These are phyloP conservation scores for Cebidichthys violaceus DNA, from an alignment of 2,113 vertebrate species.

Conservation along the genomic window DNA sequence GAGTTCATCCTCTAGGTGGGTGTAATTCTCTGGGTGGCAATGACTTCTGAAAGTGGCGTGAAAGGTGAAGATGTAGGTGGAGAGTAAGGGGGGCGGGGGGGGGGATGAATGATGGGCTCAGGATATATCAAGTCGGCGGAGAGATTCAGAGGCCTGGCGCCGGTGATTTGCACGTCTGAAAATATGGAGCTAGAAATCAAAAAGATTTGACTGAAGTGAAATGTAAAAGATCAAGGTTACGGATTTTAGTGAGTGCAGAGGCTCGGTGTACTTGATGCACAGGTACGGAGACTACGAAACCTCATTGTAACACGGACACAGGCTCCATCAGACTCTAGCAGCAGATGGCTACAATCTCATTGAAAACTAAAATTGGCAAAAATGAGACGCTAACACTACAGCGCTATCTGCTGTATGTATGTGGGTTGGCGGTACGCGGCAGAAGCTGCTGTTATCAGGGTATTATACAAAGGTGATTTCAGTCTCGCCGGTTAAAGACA, in stretches of 20 bases:
- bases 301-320: constrained; percentile 22
- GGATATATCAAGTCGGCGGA: constrained; percentile 40
- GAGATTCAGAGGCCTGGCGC: constrained; percentile 16
- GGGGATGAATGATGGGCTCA: constrained; percentile 44
- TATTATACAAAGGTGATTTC: constrained; percentile 58
- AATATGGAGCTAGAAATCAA: constrained; percentile 48
- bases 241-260: constrained; percentile 15
- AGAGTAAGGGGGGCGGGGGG: too few relatives aligned
- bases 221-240: constrained; percentile 32
- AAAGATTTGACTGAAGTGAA: constrained; percentile 18
- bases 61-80: constrained; percentile 60
- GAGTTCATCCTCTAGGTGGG: constrained; percentile 59
- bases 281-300: constrained; percentile 16
- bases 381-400: constrained; percentile 10
- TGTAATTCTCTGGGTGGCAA: constrained; percentile 55
- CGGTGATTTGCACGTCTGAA: constrained; percentile 48
- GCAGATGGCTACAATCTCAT: constrained; percentile 8
- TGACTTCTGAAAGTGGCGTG: constrained; percentile 61
- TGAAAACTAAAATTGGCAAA: constrained; percentile 18
- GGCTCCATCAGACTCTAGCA: constrained; percentile 21
- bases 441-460: constrained; percentile 51
- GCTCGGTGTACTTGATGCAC: constrained; percentile 10
- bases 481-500: constrained; percentile 55
- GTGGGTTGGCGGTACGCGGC: constrained; percentile 22
- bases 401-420: constrained; percentile 16